phyloP scores from a whole-genome alignment of 2,888 invertebrate genomes.

The Hylaea fasciaria region DNA sequence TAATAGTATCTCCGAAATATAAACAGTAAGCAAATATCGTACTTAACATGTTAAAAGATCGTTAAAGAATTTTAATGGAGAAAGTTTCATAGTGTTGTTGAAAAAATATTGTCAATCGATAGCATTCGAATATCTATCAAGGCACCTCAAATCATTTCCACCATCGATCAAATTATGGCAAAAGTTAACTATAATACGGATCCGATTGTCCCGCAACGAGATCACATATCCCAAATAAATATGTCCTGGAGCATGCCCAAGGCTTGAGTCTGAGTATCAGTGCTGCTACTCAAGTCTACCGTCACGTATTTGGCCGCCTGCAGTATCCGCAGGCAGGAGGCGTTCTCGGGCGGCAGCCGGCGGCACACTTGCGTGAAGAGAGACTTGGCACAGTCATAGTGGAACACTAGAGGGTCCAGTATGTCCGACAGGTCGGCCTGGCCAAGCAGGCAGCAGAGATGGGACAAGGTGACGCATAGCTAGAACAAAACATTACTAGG shows the following conservation, averaged over 20 bases:
- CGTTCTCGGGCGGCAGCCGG: slow-evolving; percentile 73
- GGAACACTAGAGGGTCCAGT: slow-evolving; percentile 77
- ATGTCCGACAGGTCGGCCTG: slow-evolving; percentile 85
- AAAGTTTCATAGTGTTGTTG: too few species aligned
- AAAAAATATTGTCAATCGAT: too few species aligned
- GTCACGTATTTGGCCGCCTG: slow-evolving; percentile 81
- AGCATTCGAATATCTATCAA: too few species aligned
- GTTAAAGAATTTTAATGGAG: too few species aligned
- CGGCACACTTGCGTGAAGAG: slow-evolving; percentile 71
- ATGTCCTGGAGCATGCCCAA: slow-evolving; percentile 76
- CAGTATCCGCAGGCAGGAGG: slow-evolving; percentile 71
- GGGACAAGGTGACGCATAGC: slow-evolving; percentile 90
- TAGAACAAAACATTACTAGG: slow-evolving; percentile 56
- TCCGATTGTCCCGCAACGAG: too few species aligned
- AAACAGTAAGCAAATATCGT: too few species aligned
- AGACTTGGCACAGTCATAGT: slow-evolving; percentile 72
- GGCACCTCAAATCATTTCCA: too few species aligned
- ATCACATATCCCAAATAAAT: slow-evolving; percentile 76
- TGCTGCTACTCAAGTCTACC: slow-evolving; percentile 64
- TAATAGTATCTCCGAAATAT: too few species aligned
- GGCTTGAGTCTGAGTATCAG: slow-evolving; percentile 67
- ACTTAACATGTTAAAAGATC: too few species aligned
- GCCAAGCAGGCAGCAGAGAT: slow-evolving; percentile 86
- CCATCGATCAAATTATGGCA: too few species aligned
- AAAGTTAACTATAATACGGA: too few species aligned